phyloP scores from a whole-genome alignment of 2,888 invertebrate genomes.

The Aporophyla lueneburgensis region DNA sequence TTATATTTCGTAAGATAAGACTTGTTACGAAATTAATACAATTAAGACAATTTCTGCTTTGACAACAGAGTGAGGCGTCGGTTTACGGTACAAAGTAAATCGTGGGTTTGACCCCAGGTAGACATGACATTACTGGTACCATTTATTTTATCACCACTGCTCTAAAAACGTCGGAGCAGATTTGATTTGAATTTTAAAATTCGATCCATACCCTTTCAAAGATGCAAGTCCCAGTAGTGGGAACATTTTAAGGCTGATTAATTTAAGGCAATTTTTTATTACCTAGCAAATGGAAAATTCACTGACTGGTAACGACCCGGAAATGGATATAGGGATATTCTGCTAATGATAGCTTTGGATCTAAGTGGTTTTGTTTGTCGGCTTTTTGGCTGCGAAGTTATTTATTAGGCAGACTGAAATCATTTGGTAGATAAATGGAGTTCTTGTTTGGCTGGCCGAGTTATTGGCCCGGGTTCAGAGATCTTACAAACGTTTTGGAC shows the following conservation, averaged over 20 bases:
- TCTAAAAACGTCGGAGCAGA: neutral
- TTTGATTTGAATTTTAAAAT: neutral
- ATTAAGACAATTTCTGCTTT: slow-evolving; percentile 25
- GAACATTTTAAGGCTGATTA: neutral
- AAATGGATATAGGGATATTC: slow-evolving; percentile 63
- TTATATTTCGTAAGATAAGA: slow-evolving; percentile 48
- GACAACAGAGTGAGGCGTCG: too few relatives aligned
- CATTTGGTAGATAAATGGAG: slow-evolving; percentile 74
- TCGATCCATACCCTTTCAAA: neutral
- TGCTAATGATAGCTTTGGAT: slow-evolving; percentile 74
- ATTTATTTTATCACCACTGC: neutral
- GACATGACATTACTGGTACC: neutral
- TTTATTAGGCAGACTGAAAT: slow-evolving; percentile 76
- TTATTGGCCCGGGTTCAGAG: slow-evolving; percentile 57
- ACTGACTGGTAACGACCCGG: slow-evolving; percentile 54
- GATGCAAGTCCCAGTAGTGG: neutral
- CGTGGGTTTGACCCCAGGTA: neutral
- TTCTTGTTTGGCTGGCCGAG: slow-evolving; percentile 59
- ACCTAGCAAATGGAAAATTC: slow-evolving; percentile 66
- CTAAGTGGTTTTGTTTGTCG: slow-evolving; percentile 80
- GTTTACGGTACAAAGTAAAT: neutral
- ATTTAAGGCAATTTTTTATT: slow-evolving; percentile 52
- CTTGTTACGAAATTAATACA: slow-evolving; percentile 62
- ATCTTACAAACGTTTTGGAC: slow-evolving; percentile 29
- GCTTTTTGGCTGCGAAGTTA: slow-evolving; percentile 77